Conservation (phyloP, 2,797 vertebrate species). For the Alosa sapidissima region DNA sequence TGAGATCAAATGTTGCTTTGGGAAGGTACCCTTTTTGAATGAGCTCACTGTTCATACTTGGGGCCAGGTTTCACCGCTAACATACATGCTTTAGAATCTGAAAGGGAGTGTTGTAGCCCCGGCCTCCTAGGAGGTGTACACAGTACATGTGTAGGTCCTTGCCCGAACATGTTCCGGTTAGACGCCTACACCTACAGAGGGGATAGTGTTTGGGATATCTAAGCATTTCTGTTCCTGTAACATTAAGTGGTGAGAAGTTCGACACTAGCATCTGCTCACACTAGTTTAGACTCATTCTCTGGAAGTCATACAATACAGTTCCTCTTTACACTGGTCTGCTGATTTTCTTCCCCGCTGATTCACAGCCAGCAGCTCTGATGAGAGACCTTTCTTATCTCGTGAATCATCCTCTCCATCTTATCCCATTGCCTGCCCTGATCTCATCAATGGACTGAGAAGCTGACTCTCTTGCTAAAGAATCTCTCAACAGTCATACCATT, state of each 20-base stretch:
- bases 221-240: background rate
- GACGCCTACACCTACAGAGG: background rate
- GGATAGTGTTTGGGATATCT: background rate
- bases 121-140: background rate
- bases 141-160: constrained; percentile 44
- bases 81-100: constrained; percentile 4
- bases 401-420: background rate
- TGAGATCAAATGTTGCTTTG: constrained; percentile 21
- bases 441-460: background rate
- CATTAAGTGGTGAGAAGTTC: background rate
- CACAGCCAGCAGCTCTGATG: background rate
- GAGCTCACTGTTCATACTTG: constrained; percentile 6
- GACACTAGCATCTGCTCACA: background rate
- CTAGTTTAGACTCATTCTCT: background rate
- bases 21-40: constrained; percentile 13
- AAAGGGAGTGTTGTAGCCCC: background rate
- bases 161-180: constrained; percentile 61
- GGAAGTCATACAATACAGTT: constrained; percentile 16
- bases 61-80: constrained; percentile 9
- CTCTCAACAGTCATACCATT: background rate
- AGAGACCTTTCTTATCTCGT: background rate
- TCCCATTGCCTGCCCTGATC: background rate
- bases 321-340: background rate
- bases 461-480: background rate
- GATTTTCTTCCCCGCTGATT: constrained; percentile 7